phyloP scores from a whole-genome alignment of 2,888 invertebrate genomes.

The Andrena camellia region DNA sequence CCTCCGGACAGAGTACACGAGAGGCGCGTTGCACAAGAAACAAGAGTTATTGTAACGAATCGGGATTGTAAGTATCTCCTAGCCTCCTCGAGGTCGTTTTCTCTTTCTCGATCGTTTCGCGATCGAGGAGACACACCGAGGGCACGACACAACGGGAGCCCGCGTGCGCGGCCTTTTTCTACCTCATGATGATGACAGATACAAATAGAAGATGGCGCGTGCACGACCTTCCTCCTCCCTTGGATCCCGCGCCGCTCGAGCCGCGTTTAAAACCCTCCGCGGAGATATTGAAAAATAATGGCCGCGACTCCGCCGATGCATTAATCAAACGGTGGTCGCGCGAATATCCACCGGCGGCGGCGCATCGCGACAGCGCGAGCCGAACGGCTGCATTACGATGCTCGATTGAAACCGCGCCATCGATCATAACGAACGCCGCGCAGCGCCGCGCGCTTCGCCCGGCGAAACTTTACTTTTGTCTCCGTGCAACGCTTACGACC shows the following conservation, averaged over 20 bases:
- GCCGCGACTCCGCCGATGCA: constrained; percentile 32
- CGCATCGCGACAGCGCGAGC: constrained; percentile 4
- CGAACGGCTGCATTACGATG: constrained; percentile 11
- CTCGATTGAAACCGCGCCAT: constrained; percentile 1
- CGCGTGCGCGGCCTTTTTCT: constrained; percentile 44
- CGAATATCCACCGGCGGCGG: constrained; percentile 31
- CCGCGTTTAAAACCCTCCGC: constrained; percentile 41
- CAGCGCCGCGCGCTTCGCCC: not conserved
- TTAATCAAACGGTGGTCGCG: constrained; percentile 50
- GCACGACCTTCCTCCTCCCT: constrained; percentile 30
- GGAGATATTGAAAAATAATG: constrained; percentile 65
- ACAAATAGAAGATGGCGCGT: constrained; percentile 63
- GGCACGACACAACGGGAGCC: constrained; percentile 54
- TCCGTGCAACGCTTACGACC: not conserved
- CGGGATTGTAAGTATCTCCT: constrained; percentile 64
- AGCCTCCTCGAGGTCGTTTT: constrained; percentile 48
- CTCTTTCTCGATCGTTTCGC: constrained; percentile 39
- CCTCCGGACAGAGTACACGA: constrained; percentile 31
- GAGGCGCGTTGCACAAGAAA: constrained; percentile 57
- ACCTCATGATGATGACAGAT: constrained; percentile 65
- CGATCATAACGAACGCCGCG: not conserved
- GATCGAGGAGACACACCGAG: constrained; percentile 36
- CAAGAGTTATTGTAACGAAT: constrained; percentile 69
- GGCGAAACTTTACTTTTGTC: constrained; percentile 2
- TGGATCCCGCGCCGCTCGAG: not conserved